Evolutionary conservation across 2,888 invertebrate species (phyloP), one percentile per base, ranked within the genome.

Genomic region (Erebia epiphron): DNA sequence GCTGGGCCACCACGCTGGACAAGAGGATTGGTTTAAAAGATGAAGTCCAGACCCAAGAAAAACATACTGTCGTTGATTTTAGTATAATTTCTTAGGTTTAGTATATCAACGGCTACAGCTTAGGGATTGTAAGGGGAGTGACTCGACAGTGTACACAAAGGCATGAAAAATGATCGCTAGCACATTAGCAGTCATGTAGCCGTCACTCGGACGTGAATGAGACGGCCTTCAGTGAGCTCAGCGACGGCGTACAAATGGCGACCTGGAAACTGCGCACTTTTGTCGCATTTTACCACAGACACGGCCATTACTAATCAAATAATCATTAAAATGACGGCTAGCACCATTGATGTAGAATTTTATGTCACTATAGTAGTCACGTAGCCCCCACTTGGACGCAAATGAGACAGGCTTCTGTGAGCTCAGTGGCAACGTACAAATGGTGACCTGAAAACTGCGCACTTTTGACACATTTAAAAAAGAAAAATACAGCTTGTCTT

Each of bases 91-190:
- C 46, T 49, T 4, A 3, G 62, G 7, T 13, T 14, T 21, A 8
- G 62, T 49, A 18, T 49, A 62, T 18, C 62, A 14, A 21, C 46
- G 62, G 18, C 5, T 13, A 7, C 62, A 21, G 46, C 62, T 62
- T 57, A 60, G 49, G 71, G 73, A 58, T 66, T 66, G 58, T 68
- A 62, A 67, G 52, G 71, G 70, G 70, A 67, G 84, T 79, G 81
- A 79, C 74, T 75, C 74, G 81, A 84, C 85, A 80, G 74, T 77
- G 60, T 75, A 80, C 79, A 87, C 86, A 87, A 88, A 84, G 86
- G 82, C 83, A 86, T 88, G 87, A 85, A 86, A 87, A 88, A 86
- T 87, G 83, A 77, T 72, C 70, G 64, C 68, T 76, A 77, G 75
- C 75, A 73, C 78, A 74, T 74, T 76, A 75, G 61, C 75, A 75